These are phyloP conservation scores for Andrena fulva DNA, from an alignment of 2,888 invertebrate genomes.

Conservation along the genomic window DNA sequence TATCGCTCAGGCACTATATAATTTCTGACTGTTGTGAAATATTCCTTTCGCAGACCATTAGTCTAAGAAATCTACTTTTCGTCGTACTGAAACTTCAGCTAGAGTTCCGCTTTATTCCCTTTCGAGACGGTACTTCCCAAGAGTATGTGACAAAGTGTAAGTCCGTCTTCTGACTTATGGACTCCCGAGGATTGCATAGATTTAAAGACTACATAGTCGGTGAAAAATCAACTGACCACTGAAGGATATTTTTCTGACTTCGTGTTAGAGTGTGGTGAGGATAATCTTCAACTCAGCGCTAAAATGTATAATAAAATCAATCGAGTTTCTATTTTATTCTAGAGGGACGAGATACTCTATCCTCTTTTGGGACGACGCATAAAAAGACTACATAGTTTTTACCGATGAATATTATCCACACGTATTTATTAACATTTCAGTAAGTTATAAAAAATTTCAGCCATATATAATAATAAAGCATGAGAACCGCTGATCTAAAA, in stretches of 20 bases:
- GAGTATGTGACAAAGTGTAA: constrained; percentile 32
- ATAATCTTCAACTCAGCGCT: no score
- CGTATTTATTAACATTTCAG: no score
- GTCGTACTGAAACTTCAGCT: background rate
- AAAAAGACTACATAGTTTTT: no score
- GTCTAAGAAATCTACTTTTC: background rate
- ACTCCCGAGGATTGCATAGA: background rate
- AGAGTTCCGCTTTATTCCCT: background rate
- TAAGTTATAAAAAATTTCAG: no score
- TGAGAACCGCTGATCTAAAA: no score
- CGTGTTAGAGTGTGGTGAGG: background rate
- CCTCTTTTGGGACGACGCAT: no score
- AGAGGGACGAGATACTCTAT: no score
- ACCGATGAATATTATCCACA: no score
- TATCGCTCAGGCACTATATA: background rate
- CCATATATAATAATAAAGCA: no score
- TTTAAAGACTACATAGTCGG: background rate
- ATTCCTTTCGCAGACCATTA: background rate
- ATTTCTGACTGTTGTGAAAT: background rate
- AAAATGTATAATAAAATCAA: no score
- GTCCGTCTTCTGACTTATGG: constrained; percentile 7
- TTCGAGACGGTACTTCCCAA: constrained; percentile 18
- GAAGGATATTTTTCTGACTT: background rate
- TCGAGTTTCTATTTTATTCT: no score
- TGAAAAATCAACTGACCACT: no score